phyloP scores from a whole-genome alignment of 2,113 vertebrate species.

The Astur gentilis region DNA sequence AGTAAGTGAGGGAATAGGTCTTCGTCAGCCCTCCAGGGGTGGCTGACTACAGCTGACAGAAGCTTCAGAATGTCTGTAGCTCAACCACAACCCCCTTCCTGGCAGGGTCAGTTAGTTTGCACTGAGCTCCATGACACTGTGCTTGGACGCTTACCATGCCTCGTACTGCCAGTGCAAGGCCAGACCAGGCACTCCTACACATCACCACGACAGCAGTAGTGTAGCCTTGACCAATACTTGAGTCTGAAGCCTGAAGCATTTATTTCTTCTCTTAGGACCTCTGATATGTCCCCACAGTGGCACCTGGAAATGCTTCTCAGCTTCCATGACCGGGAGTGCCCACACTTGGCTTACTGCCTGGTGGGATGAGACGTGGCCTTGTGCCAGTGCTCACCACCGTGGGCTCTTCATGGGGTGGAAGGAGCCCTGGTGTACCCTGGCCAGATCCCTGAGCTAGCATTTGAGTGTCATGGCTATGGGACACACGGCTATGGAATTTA shows the following conservation, averaged over 20 bases:
- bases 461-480: neutral
- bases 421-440: neutral
- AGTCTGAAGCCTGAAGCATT: neutral
- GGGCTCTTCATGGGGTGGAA: neutral
- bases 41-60: neutral
- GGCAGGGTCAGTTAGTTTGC: neutral
- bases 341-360: neutral
- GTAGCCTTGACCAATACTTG: neutral
- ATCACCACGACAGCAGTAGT: neutral
- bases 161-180: neutral
- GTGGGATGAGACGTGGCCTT: neutral
- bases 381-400: neutral
- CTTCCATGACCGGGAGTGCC: neutral
- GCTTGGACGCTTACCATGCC: neutral
- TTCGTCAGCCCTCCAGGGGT: neutral
- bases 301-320: neutral
- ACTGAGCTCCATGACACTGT: neutral
- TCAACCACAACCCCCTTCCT: neutral
- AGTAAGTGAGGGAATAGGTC: neutral
- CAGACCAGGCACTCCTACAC: neutral
- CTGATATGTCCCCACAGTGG: neutral
- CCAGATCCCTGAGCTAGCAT: neutral
- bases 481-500: rapidly evolving
- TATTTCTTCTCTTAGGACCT: neutral
- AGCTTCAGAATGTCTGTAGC: neutral